Percentiles rank a stretch among this genome's conserved stretches.
These are phyloP conservation scores for Sinopyrophorus schimmeli DNA, from an alignment of 2,888 invertebrate species.

Conservation along the genomic window DNA sequence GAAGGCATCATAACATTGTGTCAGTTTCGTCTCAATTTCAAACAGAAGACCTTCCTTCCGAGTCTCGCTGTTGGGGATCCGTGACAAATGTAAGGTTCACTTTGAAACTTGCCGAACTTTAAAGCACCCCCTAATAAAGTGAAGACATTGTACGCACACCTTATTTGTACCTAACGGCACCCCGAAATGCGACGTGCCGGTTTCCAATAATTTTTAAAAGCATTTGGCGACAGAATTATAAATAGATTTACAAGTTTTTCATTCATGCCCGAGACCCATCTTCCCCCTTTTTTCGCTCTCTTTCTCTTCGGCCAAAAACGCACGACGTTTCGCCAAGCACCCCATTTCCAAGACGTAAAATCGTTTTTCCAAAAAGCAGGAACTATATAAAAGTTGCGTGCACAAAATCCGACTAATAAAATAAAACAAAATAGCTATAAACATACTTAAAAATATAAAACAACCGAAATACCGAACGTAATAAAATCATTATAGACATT, in stretches of 20 bases:
- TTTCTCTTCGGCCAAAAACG: neutral
- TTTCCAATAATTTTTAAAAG: constrained; percentile 31
- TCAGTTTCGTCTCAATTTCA: constrained; percentile 19
- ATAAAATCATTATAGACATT: constrained; percentile 27
- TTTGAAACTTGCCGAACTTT: constrained; percentile 25
- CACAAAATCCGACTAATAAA: constrained; percentile 11
- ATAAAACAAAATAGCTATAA: constrained; percentile 22
- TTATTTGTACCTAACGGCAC: constrained; percentile 35
- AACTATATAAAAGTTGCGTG: neutral
- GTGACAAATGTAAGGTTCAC: constrained; percentile 8
- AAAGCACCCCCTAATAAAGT: constrained; percentile 25
- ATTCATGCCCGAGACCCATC: constrained; percentile 1
- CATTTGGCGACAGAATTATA: constrained; percentile 29
- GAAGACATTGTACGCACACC: too few species aligned
- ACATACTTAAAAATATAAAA: constrained; percentile 25
- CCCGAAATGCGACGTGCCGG: constrained; percentile 36
- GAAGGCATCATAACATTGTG: constrained; percentile 17
- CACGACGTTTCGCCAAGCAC: constrained; percentile 2
- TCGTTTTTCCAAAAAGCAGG: neutral
- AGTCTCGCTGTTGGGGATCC: constrained; percentile 9
- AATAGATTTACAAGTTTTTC: constrained; percentile 10
- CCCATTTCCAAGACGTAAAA: neutral
- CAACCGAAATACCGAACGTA: constrained; percentile 18
- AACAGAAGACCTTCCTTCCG: constrained; percentile 9
- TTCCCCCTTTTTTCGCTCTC: too few species aligned